Percentiles rank a stretch among this genome's conserved stretches.
Evolutionary conservation across 2,888 invertebrate genomes (phyloP).

Genomic region (Stenoptilia bipunctidactyla): DNA sequence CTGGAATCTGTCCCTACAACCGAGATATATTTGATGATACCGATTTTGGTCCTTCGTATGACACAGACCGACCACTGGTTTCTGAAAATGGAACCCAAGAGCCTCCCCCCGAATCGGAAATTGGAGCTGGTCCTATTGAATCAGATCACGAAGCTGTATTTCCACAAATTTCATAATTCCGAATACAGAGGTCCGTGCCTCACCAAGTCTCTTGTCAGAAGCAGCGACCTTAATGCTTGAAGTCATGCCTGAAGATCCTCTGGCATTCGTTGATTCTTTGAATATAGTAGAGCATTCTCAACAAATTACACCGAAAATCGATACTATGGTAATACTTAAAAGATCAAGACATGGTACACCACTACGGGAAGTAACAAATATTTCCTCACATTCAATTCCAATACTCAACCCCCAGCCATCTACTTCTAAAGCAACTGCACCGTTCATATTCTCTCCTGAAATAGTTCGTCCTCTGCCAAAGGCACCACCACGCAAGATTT

Average conservation of each 20-base stretch:
- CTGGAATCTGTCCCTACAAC: constrained; percentile 14
- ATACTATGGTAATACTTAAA: neutral
- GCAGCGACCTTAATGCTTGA: neutral
- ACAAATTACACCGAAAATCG: neutral
- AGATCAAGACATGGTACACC: constrained; percentile 6
- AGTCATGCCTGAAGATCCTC: no score
- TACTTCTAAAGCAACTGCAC: no score
- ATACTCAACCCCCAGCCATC: no score
- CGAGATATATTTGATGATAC: constrained; percentile 14
- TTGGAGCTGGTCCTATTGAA: constrained; percentile 1
- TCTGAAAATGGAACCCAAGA: neutral
- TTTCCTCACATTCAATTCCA: neutral
- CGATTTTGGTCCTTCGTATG: constrained; percentile 12
- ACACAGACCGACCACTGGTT: constrained; percentile 11
- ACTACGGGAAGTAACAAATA: neutral
- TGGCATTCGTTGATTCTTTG: neutral
- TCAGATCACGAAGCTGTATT: no score
- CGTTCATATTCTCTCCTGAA: constrained; percentile 3
- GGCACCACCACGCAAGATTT: constrained; percentile 21
- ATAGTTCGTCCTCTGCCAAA: constrained; percentile 17
- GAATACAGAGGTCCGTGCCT: constrained; percentile 4
- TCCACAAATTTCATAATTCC: constrained; percentile 7
- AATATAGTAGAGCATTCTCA: neutral
- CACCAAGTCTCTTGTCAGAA: neutral
- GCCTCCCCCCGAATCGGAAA: no score